These are phyloP conservation scores for Tinea pellionella DNA, from an alignment of 2,888 invertebrate genomes.

Conservation along the genomic window DNA sequence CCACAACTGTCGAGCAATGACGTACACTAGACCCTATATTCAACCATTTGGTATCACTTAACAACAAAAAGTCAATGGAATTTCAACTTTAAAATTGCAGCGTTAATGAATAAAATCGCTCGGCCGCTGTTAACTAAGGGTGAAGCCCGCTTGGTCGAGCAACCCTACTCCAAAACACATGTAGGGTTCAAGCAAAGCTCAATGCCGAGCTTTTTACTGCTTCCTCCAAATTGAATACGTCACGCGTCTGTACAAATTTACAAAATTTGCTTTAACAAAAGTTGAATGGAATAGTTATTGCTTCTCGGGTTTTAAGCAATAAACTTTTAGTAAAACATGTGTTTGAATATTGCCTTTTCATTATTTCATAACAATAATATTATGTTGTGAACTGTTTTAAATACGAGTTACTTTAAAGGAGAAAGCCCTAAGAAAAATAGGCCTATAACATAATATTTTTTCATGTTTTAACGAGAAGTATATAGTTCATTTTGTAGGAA, in stretches of 20 bases:
- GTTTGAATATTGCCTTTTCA: too few relatives aligned
- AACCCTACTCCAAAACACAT: conserved; percentile 1
- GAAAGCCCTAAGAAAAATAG: too few relatives aligned
- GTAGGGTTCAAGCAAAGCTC: conserved; percentile 3
- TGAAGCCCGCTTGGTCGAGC: not conserved
- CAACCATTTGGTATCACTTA: conserved; percentile 4
- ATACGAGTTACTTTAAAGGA: too few relatives aligned
- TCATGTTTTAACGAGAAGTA: too few relatives aligned
- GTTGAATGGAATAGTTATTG: not conserved
- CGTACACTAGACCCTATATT: not conserved
- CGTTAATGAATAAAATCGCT: not conserved
- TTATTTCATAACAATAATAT: too few relatives aligned
- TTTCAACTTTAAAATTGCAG: not conserved
- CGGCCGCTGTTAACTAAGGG: not conserved
- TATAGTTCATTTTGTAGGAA: too few relatives aligned
- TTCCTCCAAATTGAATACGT: not conserved
- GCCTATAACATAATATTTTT: too few relatives aligned
- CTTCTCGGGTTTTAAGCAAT: not conserved
- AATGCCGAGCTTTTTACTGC: conserved; percentile 4
- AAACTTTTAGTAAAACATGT: too few relatives aligned
- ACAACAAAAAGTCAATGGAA: not conserved
- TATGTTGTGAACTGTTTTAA: too few relatives aligned
- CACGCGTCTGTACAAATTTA: not conserved
- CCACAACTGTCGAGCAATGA: not conserved
- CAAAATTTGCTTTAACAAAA: not conserved